Base-by-base conservation (phyloP, 2,113 vertebrate species). In the Dasyornis broadbenti region DNA sequence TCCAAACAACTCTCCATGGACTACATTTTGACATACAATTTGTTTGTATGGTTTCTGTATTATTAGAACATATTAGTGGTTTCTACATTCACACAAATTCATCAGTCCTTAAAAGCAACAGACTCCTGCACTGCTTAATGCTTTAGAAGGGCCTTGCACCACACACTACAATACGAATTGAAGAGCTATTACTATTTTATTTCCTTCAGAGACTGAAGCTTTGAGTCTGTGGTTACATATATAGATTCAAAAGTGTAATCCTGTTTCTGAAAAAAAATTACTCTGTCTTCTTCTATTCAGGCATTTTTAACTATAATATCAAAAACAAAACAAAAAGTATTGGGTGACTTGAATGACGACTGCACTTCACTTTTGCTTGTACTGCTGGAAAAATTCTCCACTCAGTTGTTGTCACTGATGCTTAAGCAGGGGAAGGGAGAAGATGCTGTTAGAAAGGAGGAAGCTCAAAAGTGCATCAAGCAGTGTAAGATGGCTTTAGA, bases 331-430 rank as follows among this genome's bases (percentile, higher is more conserved):
- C 7, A 78, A 65, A 64, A 83, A 39, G 57, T 78, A 37, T 52
- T 3, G 4, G 6, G 17, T 52, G 65, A 84, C 15, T 3, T 11
- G 8, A 37, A 60, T 1, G 4, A 61, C 0, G 0, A 54, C 20
- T 70, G 76, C 64, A 73, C 27, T 86, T 81, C 19, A 13, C 23
- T 83, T 77, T 53, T 59, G 54, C 47, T 52, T 56, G n/a, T 50
- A 59, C 11, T n/a, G 28, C 54, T 63, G 35, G 60, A 85, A 82
- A 57, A 82, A 53, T 26, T 47, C 86, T 59, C 42, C 65, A 56
- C n/a, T 53, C 49, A 12, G 52, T 13, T 54, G 47, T 6, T 61
- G 49, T 35, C 63, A 81, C 39, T 54, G 52, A 37, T 39, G 76
- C 26, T 92, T 49, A 66, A 49, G 35, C 28, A 56, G 2, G 4